Evolutionary conservation across 2,888 invertebrate species (phyloP), one percentile per base, ranked within the genome.

Genomic region (Ormyrus rosae): DNA sequence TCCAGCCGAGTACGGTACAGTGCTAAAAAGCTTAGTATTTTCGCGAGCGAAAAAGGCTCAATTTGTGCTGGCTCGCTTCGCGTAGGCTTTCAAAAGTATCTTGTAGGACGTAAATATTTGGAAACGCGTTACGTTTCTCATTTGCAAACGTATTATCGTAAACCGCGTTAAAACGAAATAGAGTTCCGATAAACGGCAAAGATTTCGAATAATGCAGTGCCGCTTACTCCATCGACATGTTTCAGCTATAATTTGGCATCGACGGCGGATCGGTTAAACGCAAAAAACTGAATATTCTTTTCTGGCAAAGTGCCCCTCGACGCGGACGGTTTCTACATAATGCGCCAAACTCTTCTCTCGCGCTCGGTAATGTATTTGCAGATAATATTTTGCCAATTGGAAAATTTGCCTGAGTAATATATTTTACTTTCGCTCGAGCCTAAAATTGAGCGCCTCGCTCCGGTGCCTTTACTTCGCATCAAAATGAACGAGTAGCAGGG

Each of bases 241-340:
- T 3, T 34, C 34, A 34, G 34, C 34, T 34, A 34, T n/a, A 5
- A 55, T 56, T 63, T 50, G 64, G 58, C 70, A 64, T 64, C 58
- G 69, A 34, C 34, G n/a, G 45, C 56, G 56, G 9, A 11, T 70
- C 34, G 19, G 61, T 68, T 53, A 76, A 34, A 19, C 19, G 51
- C 46, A 61, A 76, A 76, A 76, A 76, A 11, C 11, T 46, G 9
- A 5, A 51, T 48, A 48, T 58, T 60, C 13, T 48, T 61, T 76
- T 63, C 13, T 69, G 78, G 71, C 65, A 11, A 6, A 5, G 48
- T 71, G 78, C 71, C 70, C 13, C n/a, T 34, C 1, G 4, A 13
- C 56, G 11, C 51, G n/a, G 6, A 9, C 48, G 50, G 11, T 45
- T 45, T 56, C 53, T 10, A 9, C 65, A 60, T 51, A 53, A 45